Conservation (phyloP, 2,888 invertebrate genomes). For the Eupeodes latifasciatus region DNA sequence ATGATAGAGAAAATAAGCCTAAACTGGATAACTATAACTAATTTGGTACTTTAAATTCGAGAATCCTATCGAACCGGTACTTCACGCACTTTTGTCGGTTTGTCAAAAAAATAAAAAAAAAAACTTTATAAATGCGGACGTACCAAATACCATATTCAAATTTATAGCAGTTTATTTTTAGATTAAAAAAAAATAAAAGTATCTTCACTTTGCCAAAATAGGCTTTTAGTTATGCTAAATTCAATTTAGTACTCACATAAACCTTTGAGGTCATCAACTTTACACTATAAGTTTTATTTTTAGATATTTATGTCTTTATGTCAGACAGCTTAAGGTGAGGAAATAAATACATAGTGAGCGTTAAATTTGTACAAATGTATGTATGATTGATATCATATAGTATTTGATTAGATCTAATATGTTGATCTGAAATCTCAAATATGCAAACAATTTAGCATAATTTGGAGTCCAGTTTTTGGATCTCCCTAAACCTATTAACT, state of each 20-base stretch:
- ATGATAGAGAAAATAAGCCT: neutral
- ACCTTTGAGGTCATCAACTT: neutral
- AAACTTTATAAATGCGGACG: neutral
- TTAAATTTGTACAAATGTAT: too few relatives aligned
- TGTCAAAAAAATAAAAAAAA: neutral
- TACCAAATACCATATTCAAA: neutral
- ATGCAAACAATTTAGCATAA: too few relatives aligned
- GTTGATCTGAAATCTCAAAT: too few relatives aligned
- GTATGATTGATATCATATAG: too few relatives aligned
- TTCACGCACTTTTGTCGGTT: neutral
- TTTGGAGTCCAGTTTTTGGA: too few relatives aligned
- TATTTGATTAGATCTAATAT: too few relatives aligned
- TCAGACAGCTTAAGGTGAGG: too few relatives aligned
- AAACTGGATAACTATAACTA: neutral
- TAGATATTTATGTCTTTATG: too few relatives aligned
- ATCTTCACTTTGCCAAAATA: too few relatives aligned
- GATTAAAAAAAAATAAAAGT: neutral
- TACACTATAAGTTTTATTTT: neutral
- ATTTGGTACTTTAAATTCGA: neutral
- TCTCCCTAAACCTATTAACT: too few relatives aligned
- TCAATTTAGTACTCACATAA: neutral
- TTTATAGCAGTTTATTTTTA: neutral
- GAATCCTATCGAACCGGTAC: neutral
- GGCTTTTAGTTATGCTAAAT: neutral
- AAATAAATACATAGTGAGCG: too few relatives aligned